These are phyloP conservation scores for Callinectes sapidus DNA, from an alignment of 2,888 invertebrate genomes.

Conservation along the genomic window DNA sequence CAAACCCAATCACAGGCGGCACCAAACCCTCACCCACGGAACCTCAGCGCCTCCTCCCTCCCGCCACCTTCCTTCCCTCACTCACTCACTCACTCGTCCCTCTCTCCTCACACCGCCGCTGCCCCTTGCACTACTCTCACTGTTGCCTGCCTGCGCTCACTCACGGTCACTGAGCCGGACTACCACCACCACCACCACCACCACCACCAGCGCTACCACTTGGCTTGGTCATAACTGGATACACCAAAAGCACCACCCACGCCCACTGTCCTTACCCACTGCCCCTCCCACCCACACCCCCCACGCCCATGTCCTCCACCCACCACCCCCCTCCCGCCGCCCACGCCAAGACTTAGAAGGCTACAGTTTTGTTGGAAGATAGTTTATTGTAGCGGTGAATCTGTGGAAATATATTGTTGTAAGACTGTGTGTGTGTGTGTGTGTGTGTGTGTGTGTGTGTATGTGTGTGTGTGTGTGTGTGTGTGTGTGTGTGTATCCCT, in stretches of 20 bases:
- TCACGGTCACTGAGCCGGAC: not conserved
- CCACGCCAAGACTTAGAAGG: not conserved
- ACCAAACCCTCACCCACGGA: not conserved
- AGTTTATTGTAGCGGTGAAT: too few species aligned
- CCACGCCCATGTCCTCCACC: not conserved
- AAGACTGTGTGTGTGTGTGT: not conserved
- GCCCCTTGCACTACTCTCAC: not conserved
- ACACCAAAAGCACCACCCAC: not conserved
- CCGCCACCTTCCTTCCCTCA: not conserved
- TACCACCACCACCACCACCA: not conserved
- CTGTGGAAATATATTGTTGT: too few species aligned
- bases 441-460: slow-evolving; percentile 4
- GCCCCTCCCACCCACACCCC: not conserved
- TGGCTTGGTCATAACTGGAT: not conserved
- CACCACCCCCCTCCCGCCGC: not conserved
- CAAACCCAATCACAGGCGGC: not conserved
- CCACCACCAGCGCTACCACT: not conserved
- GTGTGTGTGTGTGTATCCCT: not conserved
- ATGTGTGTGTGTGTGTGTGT: not conserved
- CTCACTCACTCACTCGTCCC: not conserved
- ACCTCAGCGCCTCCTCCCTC: not conserved
- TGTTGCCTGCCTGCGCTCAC: not conserved
- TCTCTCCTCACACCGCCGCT: not conserved
- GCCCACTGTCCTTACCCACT: not conserved
- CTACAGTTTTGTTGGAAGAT: too few species aligned